These are phyloP conservation scores for Drosophila rellima DNA, from an alignment of 2,888 invertebrate genomes.

Conservation along the genomic window DNA sequence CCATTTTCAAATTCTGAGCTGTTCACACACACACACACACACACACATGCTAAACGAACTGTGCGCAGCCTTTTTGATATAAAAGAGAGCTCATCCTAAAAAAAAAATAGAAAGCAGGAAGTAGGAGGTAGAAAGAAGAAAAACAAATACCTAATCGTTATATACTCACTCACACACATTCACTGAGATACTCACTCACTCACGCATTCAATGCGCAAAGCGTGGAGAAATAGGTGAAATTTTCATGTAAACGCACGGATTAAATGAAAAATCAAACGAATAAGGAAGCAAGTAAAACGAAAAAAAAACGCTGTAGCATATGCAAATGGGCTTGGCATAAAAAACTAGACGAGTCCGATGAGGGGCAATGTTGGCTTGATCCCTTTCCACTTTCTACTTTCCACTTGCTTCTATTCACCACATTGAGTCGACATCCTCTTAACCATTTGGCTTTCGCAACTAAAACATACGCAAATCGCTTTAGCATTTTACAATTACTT, in stretches of 20 bases:
- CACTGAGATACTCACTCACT: conserved; percentile 28
- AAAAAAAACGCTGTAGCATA: conserved; percentile 48
- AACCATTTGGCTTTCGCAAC: conserved; percentile 58
- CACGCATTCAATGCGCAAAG: conserved; percentile 2
- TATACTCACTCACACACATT: conserved; percentile 50
- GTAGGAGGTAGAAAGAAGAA: not conserved
- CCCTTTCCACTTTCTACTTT: not conserved
- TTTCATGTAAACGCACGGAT: conserved; percentile 71
- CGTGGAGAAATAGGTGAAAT: conserved; percentile 9
- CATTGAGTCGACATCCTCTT: conserved; percentile 7
- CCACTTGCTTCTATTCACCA: conserved; percentile 1
- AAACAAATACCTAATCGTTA: conserved; percentile 51
- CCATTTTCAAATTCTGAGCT: conserved; percentile 76
- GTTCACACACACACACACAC: conserved; percentile 39
- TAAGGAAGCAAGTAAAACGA: conserved; percentile 12
- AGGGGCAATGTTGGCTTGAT: not conserved
- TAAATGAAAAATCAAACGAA: conserved; percentile 76
- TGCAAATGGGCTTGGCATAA: conserved; percentile 62
- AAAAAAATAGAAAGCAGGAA: conserved; percentile 12
- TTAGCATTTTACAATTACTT: conserved; percentile 74
- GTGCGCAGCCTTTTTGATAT: conserved; percentile 63
- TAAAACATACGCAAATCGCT: conserved; percentile 64
- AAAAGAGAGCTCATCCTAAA: conserved; percentile 38
- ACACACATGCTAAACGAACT: conserved; percentile 47
- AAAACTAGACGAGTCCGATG: conserved; percentile 6